Evolutionary conservation across 37 sponge, comb jelly and placozoan genomes (phyloP), one percentile per base, ranked within the genome.

Genomic region (Chondrosia reniformis): DNA sequence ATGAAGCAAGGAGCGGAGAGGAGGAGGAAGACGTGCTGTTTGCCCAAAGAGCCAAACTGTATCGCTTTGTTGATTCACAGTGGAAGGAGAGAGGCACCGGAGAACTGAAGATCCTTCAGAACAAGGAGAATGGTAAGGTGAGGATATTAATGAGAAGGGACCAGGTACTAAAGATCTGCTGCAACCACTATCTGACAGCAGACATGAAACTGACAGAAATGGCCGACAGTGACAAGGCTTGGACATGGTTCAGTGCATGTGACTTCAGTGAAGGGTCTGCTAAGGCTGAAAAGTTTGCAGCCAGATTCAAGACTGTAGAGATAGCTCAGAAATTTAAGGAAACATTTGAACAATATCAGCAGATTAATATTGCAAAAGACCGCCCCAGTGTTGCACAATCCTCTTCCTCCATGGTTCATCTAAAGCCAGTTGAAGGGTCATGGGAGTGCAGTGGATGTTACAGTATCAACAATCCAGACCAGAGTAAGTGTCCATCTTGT

Each of bases 21-120:
- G 97, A 98, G 32, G 79, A 84, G 15, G 94, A 84, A 67, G 84
- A 88, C 3, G 57, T 55, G 0, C 25, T 88, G 34, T 95, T 90
- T 36, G 37, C 56, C 15, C 67, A 88, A 44, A 69, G 93, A 30
- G 85, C 86, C 12, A 95, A 92, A 63, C 83, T 98, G 61, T 98
- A 72, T 67, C 89, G 99, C 25, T 98, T 86, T 74, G 91, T 89
- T 67, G 73, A 25, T 37, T 69, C 63, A 15, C 85, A 92, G 57
- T 98, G 96, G 96, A 98, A 98, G 83, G 99, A 98, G 80, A 84
- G 96, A 52, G 99, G 99, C 32, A 74, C 87, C 45, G 99, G 99
- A 59, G 93, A 95, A 27, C 87, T 98, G 59, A 94, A 90, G 74
- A 85, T 98, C 13, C 56, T 88, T 42, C 44, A 76, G 38, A 75